A percentile compares a stretch with the other conserved stretches of the same genome.
phyloP scores from a whole-genome alignment of 2,113 vertebrate genomes.

The Aix galericulata region DNA sequence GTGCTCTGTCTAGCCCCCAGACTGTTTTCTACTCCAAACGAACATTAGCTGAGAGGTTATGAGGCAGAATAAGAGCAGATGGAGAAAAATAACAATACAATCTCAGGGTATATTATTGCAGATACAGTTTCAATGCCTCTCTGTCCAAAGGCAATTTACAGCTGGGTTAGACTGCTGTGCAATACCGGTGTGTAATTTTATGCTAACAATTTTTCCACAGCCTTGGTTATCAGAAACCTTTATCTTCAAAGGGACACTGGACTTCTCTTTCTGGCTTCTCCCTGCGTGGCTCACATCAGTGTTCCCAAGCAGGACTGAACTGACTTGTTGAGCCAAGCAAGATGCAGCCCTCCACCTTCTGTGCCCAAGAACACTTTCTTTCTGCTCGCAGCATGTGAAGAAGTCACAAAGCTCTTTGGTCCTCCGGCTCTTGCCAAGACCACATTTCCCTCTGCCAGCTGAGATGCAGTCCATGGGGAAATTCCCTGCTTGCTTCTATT shows the following conservation, averaged over 20 bases:
- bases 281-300: background rate
- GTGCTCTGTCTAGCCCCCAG: background rate
- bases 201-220: background rate
- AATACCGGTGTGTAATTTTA: background rate
- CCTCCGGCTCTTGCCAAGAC: background rate
- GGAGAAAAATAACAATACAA: conserved; percentile 4
- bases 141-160: conserved; percentile 21
- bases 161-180: conserved; percentile 5
- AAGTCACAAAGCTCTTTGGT: background rate
- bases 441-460: background rate
- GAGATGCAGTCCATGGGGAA: background rate
- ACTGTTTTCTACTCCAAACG: background rate
- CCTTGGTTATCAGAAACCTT: background rate
- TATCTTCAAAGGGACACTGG: background rate
- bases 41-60: conserved; percentile 14
- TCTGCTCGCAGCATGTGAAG: rapidly evolving
- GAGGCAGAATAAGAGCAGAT: conserved; percentile 36
- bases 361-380: background rate
- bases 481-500: background rate
- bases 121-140: conserved; percentile 21
- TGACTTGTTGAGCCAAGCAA: background rate
- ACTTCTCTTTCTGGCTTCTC: background rate
- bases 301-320: background rate
- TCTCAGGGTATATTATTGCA: background rate
- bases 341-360: background rate